Percentiles rank a stretch among this genome's conserved stretches.
Conservation (phyloP, 1,140 invertebrate genomes). For the Neodiprion pinetum region DNA sequence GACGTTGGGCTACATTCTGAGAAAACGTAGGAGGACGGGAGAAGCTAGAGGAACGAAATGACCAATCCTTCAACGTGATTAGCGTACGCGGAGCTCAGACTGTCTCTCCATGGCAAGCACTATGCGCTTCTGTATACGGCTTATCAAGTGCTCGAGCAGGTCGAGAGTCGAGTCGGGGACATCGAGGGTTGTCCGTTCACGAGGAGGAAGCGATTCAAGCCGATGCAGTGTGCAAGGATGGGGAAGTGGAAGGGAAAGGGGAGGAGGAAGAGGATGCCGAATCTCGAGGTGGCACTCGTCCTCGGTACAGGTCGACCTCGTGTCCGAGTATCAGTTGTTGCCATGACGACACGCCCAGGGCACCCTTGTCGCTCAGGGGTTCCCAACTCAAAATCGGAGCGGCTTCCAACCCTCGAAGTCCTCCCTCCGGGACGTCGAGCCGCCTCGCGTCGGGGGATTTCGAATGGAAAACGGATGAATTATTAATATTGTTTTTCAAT, state of each 20-base stretch:
- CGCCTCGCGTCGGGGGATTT: background rate
- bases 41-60: no score
- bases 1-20: no score
- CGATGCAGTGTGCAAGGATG: no score
- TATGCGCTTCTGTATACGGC: background rate
- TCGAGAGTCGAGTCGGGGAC: background rate
- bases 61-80: background rate
- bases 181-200: background rate
- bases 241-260: no score
- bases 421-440: background rate
- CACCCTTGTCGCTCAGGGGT: conserved; percentile 23
- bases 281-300: conserved; percentile 35
- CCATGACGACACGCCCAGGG: conserved; percentile 38
- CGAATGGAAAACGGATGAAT: background rate
- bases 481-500: conserved; percentile 10
- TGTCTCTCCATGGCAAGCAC: background rate
- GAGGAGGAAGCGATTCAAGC: background rate
- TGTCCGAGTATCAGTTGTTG: conserved; percentile 40
- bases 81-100: background rate
- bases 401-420: background rate
- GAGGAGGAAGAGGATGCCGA: conserved; percentile 21
- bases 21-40: no score
- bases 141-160: background rate
- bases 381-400: conserved; percentile 27
- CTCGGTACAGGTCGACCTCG: conserved; percentile 29